Evolutionary conservation across 2,113 vertebrate species (phyloP), one percentile per base, ranked within the genome.

Genomic region (Phylloscopus trochilus): DNA sequence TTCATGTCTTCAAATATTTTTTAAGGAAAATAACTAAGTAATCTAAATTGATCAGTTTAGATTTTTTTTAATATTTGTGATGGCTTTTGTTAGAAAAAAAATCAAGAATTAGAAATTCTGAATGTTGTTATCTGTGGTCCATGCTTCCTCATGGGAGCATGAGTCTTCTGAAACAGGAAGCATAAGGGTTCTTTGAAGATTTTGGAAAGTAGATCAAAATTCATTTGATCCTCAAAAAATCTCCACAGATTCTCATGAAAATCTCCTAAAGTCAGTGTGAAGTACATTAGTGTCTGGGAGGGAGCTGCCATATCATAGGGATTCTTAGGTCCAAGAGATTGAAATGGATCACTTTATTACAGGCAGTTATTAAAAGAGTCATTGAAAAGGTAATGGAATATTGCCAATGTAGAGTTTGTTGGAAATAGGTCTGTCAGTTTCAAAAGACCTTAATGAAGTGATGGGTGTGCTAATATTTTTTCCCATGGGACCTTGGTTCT

Each of bases 151-250:
- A 0, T 51, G 58, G 62, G 46, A 91, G 35, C 30, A 27, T 8
- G 31, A 72, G 28, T 69, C 43, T 91, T 94, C 79, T 56, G 35
- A 83, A 83, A 56, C 7, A 87, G 68, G 58, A 59, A 73, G 24
- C 22, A 30, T 66, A 59, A 35, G 44, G 70, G 11, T 46, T 82
- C 58, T 95, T 95, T 47, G 39, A 90, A 86, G 64, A 74, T 82
- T 83, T 87, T 60, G 66, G 49, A 44, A 90, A 77, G 43, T 76
- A 90, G 49, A 92, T 89, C 16, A 84, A 92, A 94, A 90, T 83
- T 81, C 7, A 72, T 74, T 53, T 78, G 28, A 79, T 80, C 79
- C 39, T 88, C 33, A 69, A 39, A 78, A 73, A 31, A 3, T 1
- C 2, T 4, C 4, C 21, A 27, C 37, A 55, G 21, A 28, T 95